phyloP scores from a whole-genome alignment of 2,797 vertebrate genomes.

The Glossophaga mutica region DNA sequence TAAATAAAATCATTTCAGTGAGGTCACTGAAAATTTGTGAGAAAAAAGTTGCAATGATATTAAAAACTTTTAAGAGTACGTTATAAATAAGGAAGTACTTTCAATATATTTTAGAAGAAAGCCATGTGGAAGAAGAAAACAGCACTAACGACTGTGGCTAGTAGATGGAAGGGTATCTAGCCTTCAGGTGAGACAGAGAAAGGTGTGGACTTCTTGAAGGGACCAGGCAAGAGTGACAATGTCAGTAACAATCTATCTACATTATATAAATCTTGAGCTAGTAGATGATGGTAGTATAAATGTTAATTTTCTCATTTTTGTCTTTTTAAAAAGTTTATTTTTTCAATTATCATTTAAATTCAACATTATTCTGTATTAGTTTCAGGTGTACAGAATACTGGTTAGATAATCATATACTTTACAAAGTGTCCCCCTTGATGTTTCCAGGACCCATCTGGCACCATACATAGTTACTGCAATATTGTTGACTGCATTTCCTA shows the following conservation, averaged over 20 bases:
- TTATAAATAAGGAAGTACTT: neutral
- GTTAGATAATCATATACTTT: neutral
- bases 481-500: too few species aligned
- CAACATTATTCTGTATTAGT: neutral
- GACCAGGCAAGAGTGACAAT: neutral
- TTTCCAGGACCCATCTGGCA: neutral
- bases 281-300: neutral
- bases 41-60: neutral
- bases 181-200: neutral
- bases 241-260: neutral
- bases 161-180: neutral
- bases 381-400: neutral
- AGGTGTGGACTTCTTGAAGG: neutral
- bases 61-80: neutral
- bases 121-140: neutral
- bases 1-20: neutral
- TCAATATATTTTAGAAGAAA: neutral
- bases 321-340: neutral
- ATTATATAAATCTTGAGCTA: neutral
- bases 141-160: too few species aligned
- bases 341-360: neutral
- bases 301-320: neutral
- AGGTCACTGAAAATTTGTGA: neutral
- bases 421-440: neutral
- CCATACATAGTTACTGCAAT: neutral